A percentile compares a stretch with the other conserved stretches of the same genome.
phyloP scores from a whole-genome alignment of 2,888 invertebrate species.

The Amblyjoppa proteus region DNA sequence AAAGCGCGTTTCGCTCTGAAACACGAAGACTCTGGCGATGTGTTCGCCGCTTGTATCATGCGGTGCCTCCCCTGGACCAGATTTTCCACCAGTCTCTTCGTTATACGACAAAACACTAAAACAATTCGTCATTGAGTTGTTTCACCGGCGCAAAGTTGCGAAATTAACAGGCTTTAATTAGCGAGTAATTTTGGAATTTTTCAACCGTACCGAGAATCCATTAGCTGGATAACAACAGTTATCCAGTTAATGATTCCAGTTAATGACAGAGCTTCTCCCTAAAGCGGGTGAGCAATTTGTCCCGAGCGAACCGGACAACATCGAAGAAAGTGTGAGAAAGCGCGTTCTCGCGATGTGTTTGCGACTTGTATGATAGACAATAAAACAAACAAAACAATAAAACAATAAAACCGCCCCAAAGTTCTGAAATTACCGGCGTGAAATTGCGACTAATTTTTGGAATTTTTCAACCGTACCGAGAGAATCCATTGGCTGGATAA shows the following conservation, averaged over 20 bases:
- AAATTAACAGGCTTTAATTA: too few relatives aligned
- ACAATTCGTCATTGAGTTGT: too few relatives aligned
- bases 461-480: neutral
- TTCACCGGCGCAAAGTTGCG: too few relatives aligned
- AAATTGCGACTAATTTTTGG: too few relatives aligned
- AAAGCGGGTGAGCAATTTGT: conserved; percentile 56
- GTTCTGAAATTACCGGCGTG: too few relatives aligned
- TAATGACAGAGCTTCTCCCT: conserved; percentile 65
- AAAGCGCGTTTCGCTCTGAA: neutral
- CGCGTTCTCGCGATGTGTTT: conserved; percentile 30
- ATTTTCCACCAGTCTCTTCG: too few relatives aligned
- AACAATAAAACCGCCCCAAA: too few relatives aligned
- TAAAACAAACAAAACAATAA: too few relatives aligned
- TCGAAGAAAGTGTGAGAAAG: neutral
- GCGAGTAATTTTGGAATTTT: neutral
- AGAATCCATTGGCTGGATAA: neutral
- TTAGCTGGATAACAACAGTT: neutral
- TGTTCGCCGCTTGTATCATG: too few relatives aligned
- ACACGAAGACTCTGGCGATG: neutral
- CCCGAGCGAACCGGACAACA: neutral
- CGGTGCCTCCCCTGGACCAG: too few relatives aligned
- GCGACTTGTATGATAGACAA: conserved; percentile 24
- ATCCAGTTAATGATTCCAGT: too few relatives aligned
- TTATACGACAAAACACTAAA: too few relatives aligned
- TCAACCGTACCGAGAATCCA: neutral